Conservation (phyloP, 2,113 vertebrate species). For the Prolemur simus region DNA sequence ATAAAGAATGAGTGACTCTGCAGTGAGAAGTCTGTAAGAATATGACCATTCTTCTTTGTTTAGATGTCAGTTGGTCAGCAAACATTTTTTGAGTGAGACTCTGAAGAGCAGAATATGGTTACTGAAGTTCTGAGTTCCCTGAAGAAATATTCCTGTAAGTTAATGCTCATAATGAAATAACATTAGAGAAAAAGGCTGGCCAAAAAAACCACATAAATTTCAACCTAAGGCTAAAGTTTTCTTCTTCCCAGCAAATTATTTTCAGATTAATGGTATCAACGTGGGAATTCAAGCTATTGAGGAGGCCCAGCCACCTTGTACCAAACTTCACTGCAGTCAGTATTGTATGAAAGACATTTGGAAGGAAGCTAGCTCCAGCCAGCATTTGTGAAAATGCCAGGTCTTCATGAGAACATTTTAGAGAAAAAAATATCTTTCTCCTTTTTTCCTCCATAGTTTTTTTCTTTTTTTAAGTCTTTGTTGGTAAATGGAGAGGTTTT, state of each 20-base stretch:
- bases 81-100: neutral
- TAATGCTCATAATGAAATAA: conserved; percentile 39
- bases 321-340: neutral
- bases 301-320: neutral
- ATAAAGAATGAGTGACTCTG: neutral
- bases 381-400: neutral
- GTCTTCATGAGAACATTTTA: neutral
- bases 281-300: neutral
- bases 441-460: neutral
- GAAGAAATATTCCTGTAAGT: conserved; percentile 14
- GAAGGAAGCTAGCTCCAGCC: neutral
- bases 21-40: neutral
- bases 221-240: conserved; percentile 39
- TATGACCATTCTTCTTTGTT: neutral
- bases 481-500: neutral
- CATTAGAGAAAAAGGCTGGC: neutral
- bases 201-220: conserved; percentile 24
- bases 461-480: neutral
- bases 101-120: neutral
- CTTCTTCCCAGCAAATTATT: conserved; percentile 43
- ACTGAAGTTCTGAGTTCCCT: neutral
- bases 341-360: neutral
- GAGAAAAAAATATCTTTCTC: neutral
- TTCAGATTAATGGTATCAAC: conserved; percentile 36
- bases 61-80: neutral